phyloP scores from a whole-genome alignment of 2,797 vertebrate genomes.

The Aplochiton taeniatus region DNA sequence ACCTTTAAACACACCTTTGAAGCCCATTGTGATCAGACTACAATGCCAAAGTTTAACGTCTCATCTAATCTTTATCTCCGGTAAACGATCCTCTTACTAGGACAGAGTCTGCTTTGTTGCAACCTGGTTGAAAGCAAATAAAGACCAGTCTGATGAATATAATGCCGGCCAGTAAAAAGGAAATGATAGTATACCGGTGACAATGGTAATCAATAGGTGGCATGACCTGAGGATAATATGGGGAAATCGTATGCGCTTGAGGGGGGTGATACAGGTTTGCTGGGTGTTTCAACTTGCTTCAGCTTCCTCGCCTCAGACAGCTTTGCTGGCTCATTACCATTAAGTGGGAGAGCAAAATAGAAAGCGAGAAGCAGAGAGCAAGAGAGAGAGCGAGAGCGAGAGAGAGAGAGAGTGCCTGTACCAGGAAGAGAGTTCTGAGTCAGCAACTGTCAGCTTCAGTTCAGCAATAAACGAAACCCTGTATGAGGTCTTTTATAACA shows the following conservation, averaged over 20 bases:
- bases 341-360: background rate
- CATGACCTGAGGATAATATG: constrained; percentile 9
- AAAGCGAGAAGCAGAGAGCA: background rate
- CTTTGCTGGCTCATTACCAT: background rate
- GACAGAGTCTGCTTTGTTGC: too few relatives aligned
- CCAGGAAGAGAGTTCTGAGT: constrained; percentile 45
- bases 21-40: too few relatives aligned
- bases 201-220: constrained; percentile 12
- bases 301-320: background rate
- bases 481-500: constrained; percentile 10
- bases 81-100: too few relatives aligned
- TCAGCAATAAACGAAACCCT: constrained; percentile 39
- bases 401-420: constrained; percentile 1
- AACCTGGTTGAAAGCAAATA: background rate
- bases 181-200: constrained; percentile 6
- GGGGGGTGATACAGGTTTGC: constrained; percentile 16
- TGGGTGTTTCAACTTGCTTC: constrained; percentile 17
- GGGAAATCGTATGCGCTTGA: constrained; percentile 28
- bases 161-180: background rate
- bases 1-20: background rate
- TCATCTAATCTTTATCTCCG: too few relatives aligned
- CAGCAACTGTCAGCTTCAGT: constrained; percentile 63
- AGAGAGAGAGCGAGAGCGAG: background rate
- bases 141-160: constrained; percentile 15
- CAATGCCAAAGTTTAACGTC: too few relatives aligned